Conservation (phyloP, 2,113 vertebrate species). For the Leptosomus discolor region DNA sequence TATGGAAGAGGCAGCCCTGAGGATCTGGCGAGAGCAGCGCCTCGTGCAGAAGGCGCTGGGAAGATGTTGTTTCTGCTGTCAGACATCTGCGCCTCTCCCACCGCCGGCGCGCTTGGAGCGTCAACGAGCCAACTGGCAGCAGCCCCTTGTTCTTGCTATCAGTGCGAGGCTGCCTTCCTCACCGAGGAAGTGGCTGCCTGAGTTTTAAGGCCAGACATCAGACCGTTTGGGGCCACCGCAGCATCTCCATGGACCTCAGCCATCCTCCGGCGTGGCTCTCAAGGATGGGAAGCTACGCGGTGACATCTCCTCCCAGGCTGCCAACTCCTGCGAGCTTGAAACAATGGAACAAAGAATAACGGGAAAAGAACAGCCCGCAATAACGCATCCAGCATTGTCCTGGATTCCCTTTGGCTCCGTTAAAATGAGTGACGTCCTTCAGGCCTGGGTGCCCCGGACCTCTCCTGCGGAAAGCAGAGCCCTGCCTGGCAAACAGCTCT, state of each 20-base stretch:
- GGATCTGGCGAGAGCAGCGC: background rate
- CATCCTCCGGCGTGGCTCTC: background rate
- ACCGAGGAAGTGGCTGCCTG: background rate
- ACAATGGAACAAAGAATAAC: background rate
- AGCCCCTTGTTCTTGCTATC: background rate
- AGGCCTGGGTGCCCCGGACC: background rate
- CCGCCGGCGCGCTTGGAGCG: fast-evolving
- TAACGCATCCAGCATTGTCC: background rate
- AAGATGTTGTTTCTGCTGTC: background rate
- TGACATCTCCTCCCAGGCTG: background rate
- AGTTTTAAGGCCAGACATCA: background rate
- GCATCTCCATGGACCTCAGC: background rate
- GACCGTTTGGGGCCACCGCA: background rate
- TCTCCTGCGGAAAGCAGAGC: background rate
- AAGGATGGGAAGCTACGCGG: background rate
- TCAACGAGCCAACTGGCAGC: background rate
- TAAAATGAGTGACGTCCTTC: background rate
- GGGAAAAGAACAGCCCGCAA: background rate
- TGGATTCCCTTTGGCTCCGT: background rate
- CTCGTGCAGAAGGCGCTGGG: background rate
- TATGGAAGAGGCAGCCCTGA: background rate
- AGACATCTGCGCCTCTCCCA: background rate
- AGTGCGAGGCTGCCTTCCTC: background rate
- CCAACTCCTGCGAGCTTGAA: background rate
- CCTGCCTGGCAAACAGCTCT: background rate